A percentile compares a stretch with the other conserved stretches of the same genome.
phyloP scores from a whole-genome alignment of 2,888 invertebrate species.

The Drosophila meridionalis region DNA sequence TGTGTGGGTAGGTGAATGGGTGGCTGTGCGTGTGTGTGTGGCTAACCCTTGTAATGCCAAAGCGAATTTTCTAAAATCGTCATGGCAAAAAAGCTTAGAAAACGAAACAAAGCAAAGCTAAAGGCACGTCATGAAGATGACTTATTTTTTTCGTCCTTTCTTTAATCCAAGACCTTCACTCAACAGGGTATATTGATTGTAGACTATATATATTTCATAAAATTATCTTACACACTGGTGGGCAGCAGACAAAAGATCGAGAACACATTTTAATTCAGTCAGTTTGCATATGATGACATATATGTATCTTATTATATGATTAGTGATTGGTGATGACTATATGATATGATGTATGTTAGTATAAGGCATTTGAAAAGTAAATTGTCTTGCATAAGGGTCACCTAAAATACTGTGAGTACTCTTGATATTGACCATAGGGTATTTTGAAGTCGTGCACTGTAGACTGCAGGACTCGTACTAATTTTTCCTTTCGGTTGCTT shows the following conservation, averaged over 20 bases:
- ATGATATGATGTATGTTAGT: too few relatives aligned
- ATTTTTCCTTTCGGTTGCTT: constrained; percentile 18
- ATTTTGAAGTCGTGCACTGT: not conserved
- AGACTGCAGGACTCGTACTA: not conserved
- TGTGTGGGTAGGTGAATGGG: not conserved
- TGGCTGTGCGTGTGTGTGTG: constrained; percentile 34
- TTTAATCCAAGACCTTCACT: not conserved
- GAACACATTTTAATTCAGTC: too few relatives aligned
- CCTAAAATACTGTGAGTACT: not conserved
- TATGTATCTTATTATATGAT: too few relatives aligned
- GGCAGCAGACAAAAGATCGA: too few relatives aligned
- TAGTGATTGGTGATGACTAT: too few relatives aligned
- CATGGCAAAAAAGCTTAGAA: constrained; percentile 45
- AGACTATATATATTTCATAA: too few relatives aligned
- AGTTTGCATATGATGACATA: too few relatives aligned
- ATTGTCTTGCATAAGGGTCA: too few relatives aligned
- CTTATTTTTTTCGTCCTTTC: constrained; percentile 43
- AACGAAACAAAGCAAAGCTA: constrained; percentile 31
- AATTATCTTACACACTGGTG: too few relatives aligned
- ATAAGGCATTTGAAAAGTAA: too few relatives aligned
- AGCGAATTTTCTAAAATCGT: constrained; percentile 69
- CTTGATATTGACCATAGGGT: not conserved
- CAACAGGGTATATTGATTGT: not conserved
- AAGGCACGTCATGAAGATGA: constrained; percentile 64
- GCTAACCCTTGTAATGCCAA: constrained; percentile 72